Evolutionary conservation across 2,888 invertebrate genomes (phyloP).

Genomic region (Mythimna loreyi): DNA sequence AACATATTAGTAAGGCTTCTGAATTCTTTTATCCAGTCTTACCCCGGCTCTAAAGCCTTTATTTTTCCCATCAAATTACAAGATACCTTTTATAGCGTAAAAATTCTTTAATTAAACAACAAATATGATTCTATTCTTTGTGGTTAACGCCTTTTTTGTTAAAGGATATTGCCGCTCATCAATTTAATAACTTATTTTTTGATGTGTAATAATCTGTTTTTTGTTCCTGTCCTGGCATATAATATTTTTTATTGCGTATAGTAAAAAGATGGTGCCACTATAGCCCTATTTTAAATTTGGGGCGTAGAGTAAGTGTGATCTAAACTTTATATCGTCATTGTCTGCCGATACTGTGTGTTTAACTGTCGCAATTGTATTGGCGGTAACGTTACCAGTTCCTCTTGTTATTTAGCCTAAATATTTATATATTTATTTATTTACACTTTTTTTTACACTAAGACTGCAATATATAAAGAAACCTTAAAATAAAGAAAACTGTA

Average conservation of each 20-base stretch:
- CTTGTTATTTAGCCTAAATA: not conserved
- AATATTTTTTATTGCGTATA: slow-evolving; percentile 55
- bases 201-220: slow-evolving; percentile 79
- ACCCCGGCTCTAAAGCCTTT: slow-evolving; percentile 60
- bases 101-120: slow-evolving; percentile 87
- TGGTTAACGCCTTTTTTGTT: slow-evolving; percentile 85
- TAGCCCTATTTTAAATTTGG: slow-evolving; percentile 34
- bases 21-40: slow-evolving; percentile 71
- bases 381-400: not conserved
- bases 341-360: not conserved
- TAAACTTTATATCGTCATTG: slow-evolving; percentile 16
- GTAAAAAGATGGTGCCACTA: slow-evolving; percentile 53
- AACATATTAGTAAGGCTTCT: slow-evolving; percentile 72
- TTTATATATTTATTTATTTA: too few species aligned
- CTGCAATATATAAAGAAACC: too few species aligned
- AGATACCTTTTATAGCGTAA: slow-evolving; percentile 84
- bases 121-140: slow-evolving; percentile 83
- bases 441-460: too few species aligned
- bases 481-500: too few species aligned
- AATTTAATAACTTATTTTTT: slow-evolving; percentile 84
- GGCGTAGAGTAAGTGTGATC: slow-evolving; percentile 12
- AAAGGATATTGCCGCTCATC: slow-evolving; percentile 85
- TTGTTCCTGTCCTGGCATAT: slow-evolving; percentile 60
- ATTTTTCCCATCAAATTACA: slow-evolving; percentile 72
- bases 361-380: not conserved